Percentiles rank a stretch among this genome's conserved stretches.
Conservation (phyloP, 2,888 invertebrate genomes). For the Glaucopsyche alexis region DNA sequence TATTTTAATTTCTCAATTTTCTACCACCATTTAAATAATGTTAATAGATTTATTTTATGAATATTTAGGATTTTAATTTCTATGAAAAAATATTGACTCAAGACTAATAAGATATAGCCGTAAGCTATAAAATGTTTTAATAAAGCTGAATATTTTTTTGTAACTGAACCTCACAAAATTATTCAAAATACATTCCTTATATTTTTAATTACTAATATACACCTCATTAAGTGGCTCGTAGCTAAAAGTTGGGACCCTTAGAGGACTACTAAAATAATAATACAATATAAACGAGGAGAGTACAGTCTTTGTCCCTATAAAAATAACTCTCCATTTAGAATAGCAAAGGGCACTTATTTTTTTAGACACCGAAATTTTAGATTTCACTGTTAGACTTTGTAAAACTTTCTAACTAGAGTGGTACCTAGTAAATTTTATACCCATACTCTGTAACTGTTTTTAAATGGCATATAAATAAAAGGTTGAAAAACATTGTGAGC, state of each 20-base stretch:
- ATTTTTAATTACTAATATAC: background rate
- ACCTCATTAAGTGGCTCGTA: background rate
- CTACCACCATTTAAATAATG: background rate
- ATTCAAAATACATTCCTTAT: background rate
- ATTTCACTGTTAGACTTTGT: background rate
- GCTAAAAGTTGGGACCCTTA: background rate
- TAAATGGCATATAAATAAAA: too few species aligned
- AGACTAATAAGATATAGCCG: background rate
- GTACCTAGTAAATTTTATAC: too few species aligned
- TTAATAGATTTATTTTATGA: background rate
- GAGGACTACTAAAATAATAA: background rate
- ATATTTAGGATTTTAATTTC: background rate
- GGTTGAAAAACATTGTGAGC: too few species aligned
- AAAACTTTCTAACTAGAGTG: too few species aligned
- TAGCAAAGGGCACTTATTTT: background rate
- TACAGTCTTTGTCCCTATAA: background rate
- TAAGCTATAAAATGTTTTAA: background rate
- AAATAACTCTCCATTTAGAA: background rate
- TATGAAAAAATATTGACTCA: background rate
- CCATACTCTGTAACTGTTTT: too few species aligned
- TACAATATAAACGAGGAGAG: background rate
- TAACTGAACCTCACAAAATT: too few species aligned
- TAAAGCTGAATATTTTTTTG: background rate
- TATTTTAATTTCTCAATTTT: background rate
- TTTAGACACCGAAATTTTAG: background rate